A percentile compares a stretch with the other conserved stretches of the same genome.
phyloP scores from a whole-genome alignment of 2,888 invertebrate genomes.

The Drosophila merina region DNA sequence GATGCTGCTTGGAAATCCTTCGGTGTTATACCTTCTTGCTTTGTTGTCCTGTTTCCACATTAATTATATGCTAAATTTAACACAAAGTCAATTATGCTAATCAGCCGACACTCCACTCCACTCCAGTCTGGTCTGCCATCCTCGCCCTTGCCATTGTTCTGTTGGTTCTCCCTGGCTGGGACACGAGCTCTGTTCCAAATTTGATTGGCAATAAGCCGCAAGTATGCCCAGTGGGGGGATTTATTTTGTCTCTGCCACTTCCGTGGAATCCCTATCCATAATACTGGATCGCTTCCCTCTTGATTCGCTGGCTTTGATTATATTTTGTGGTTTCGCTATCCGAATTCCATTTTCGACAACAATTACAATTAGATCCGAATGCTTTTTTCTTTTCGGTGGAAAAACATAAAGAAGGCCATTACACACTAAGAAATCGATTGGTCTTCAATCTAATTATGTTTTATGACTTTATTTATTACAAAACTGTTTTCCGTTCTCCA shows the following conservation, averaged over 20 bases:
- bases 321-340: slow-evolving; percentile 46
- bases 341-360: slow-evolving; percentile 52
- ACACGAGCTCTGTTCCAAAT: slow-evolving; percentile 48
- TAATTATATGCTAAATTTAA: slow-evolving; percentile 79
- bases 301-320: slow-evolving; percentile 32
- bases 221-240: slow-evolving; percentile 68
- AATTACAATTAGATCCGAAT: slow-evolving; percentile 70
- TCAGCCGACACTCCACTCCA: slow-evolving; percentile 47
- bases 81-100: slow-evolving; percentile 76
- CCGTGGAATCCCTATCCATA: not conserved
- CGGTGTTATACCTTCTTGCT: slow-evolving; percentile 11
- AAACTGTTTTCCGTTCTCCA: not conserved
- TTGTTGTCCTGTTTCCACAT: slow-evolving; percentile 52
- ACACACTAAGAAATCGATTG: not conserved
- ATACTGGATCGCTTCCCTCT: not conserved
- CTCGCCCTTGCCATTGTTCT: slow-evolving; percentile 9
- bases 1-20: slow-evolving; percentile 6
- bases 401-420: not conserved
- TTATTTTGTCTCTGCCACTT: slow-evolving; percentile 19
- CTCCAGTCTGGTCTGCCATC: not conserved
- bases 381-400: slow-evolving; percentile 39
- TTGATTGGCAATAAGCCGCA: slow-evolving; percentile 71
- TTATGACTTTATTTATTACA: not conserved
- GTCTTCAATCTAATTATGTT: not conserved
- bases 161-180: slow-evolving; percentile 23